Base-by-base conservation (phyloP, 2,888 invertebrate species). In the Boloria selene region DNA sequence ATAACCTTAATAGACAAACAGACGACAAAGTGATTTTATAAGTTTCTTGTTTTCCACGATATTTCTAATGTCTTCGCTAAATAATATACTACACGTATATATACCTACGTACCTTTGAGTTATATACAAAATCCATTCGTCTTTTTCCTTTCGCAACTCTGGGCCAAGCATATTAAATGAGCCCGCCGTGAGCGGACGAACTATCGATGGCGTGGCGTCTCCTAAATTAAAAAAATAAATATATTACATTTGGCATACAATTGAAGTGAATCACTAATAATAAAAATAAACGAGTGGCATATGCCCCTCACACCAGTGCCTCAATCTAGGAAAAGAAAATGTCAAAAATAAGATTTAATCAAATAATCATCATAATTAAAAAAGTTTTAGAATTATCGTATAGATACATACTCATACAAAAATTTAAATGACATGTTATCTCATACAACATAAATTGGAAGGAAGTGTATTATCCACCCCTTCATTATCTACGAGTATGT, bases 41-140 rank as follows among this genome's bases (percentile, higher is more conserved):
- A 38, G 31, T 38, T 38, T 10, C 3, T 38, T 4, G 6, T 0
- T 31, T 6, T 38, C 45, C 4, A 16, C 16, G 13, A 4, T 16
- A 14, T 22, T 2, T 13, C 18, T 44, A 10, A 17, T 17, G 7
- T 13, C 10, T 44, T n/a, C 4, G 14, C 5, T 16, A 47, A n/a
- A 47, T 45, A 47, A 3, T 1, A 45, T 47, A 38, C 31, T 17
- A 49, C 4, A 47, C 4, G 17, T 3, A 56, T 53, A 4, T 47
- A 22, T 31, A 18, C 17, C 4, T 14, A 31, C 49, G 68, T 77
- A 89, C 90, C 81, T 85, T 69, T 86, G 77, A 0, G 89, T 90
- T 31, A 77, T 75, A 51, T 86, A 78, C 1, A 92, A 81, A 62
- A 84, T 75, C 90, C 90, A 90, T 50, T 79, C 76, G 22, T 79